Evolutionary conservation across 2,888 invertebrate genomes (phyloP), one percentile per base, ranked within the genome.

Genomic region (Cordylochernes scorpioides): DNA sequence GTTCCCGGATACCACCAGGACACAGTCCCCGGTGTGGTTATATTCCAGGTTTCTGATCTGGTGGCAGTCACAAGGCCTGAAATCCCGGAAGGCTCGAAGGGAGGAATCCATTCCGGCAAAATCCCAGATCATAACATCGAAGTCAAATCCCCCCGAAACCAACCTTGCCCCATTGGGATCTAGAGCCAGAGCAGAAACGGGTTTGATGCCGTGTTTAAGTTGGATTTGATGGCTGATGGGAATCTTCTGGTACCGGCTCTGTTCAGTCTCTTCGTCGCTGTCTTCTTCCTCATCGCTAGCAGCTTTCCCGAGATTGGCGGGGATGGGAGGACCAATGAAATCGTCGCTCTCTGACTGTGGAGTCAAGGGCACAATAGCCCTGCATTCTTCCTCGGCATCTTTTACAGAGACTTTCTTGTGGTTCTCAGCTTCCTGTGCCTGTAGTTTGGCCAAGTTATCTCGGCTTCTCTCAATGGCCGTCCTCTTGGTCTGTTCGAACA

Each of bases 41-140:
- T 88, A 97, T 44, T 86, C 74, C 1, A 86, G 51, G 22, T 70
- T 67, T 40, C 71, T 70, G 34, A 97, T 84, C 0, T 84, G 82
- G 53, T 97, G 86, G 32, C 61, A 77, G 53, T 91, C 91, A 49
- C 86, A 86, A 0, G 94, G 91, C 41, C 75, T 73, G n/a, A 88
- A 58, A 0, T 74, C 74, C 14, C 91, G 65, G 51, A 91, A 97
- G 27, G 84, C 77, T 29, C 74, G 67, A 60, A 86, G 64, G 1
- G 73, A 67, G 0, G 75, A 67, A 51, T 94, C 88, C 88, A 97
- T 94, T 4, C 91, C 94, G 37, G 86, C 80, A 59, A 97, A 97
- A 51, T 99, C 97, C 86, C 86, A 97, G 44, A 97, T 77, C 29
- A 74, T 73, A 2, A 97, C 73, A 42, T 88, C 84, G 53, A 88